phyloP scores from a whole-genome alignment of 2,888 invertebrate species.

The Bedellia somnulentella region DNA sequence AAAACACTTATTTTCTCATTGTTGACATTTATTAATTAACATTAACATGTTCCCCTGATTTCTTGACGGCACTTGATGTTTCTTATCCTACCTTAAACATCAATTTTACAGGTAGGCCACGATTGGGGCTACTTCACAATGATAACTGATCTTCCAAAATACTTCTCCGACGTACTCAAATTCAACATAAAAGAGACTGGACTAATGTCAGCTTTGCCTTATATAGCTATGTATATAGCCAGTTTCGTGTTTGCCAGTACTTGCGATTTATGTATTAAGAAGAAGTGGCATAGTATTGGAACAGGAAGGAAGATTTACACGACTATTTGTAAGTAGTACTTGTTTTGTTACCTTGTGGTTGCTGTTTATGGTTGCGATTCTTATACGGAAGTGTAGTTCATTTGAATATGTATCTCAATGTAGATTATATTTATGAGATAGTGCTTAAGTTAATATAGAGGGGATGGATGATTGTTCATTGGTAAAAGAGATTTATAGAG shows the following conservation, averaged over 20 bases:
- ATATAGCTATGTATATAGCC: constrained; percentile 65
- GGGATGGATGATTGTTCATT: too few species aligned
- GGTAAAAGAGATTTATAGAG: too few species aligned
- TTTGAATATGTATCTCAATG: too few species aligned
- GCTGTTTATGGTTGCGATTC: too few species aligned
- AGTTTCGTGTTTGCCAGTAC: constrained; percentile 64
- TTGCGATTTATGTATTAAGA: constrained; percentile 67
- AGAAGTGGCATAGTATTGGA: constrained; percentile 58
- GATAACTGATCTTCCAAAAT: constrained; percentile 69
- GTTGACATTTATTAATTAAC: too few species aligned
- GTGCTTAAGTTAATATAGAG: too few species aligned
- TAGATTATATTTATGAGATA: too few species aligned
- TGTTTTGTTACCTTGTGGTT: too few species aligned
- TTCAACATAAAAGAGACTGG: constrained; percentile 67
- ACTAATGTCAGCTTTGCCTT: constrained; percentile 65
- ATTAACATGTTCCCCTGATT: constrained; percentile 6
- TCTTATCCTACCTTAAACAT: too few species aligned
- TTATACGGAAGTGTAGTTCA: too few species aligned
- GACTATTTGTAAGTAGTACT: constrained; percentile 60
- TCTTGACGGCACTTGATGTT: neutral
- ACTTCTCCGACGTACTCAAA: constrained; percentile 66
- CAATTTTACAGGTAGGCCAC: constrained; percentile 58
- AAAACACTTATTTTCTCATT: too few species aligned
- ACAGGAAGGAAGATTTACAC: constrained; percentile 67
- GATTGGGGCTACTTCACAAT: constrained; percentile 71